Evolutionary conservation across 2,797 vertebrate genomes (phyloP).

Genomic region (Melanotaenia pygmaea): DNA sequence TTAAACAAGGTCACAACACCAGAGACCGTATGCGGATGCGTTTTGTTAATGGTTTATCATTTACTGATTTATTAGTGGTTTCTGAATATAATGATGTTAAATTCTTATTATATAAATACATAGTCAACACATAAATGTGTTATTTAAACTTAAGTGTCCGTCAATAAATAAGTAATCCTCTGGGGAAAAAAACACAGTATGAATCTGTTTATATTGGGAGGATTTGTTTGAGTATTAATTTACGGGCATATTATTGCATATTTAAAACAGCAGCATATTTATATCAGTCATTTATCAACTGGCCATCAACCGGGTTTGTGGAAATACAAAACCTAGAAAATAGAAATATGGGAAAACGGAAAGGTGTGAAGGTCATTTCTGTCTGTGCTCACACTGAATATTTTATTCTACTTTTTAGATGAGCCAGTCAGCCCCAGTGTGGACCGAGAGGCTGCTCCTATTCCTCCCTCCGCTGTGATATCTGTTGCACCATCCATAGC

Average conservation of each 20-base stretch:
- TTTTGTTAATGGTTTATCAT: background rate
- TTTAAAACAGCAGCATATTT: background rate
- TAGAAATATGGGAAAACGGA: background rate
- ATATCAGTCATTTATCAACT: background rate
- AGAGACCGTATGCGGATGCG: background rate
- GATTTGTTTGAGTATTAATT: background rate
- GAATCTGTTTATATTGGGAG: background rate
- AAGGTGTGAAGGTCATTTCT: slow-evolving; percentile 1
- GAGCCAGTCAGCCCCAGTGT: slow-evolving; percentile 96
- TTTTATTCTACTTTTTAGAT: slow-evolving; percentile 81
- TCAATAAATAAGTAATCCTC: background rate
- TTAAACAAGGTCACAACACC: background rate
- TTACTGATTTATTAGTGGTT: background rate
- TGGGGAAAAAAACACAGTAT: background rate
- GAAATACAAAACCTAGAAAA: background rate
- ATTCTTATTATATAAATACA: background rate
- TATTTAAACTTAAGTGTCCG: background rate
- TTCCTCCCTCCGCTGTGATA: slow-evolving; percentile 96
- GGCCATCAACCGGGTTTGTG: background rate
- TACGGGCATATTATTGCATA: background rate
- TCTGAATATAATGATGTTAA: background rate
- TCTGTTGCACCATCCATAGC: slow-evolving; percentile 86
- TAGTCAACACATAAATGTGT: background rate
- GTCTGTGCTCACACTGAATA: slow-evolving; percentile 12
- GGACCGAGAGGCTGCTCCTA: slow-evolving; percentile 90